These are phyloP conservation scores for Caenorhabditis becei DNA, from an alignment of 2,888 invertebrate species.

Conservation along the genomic window DNA sequence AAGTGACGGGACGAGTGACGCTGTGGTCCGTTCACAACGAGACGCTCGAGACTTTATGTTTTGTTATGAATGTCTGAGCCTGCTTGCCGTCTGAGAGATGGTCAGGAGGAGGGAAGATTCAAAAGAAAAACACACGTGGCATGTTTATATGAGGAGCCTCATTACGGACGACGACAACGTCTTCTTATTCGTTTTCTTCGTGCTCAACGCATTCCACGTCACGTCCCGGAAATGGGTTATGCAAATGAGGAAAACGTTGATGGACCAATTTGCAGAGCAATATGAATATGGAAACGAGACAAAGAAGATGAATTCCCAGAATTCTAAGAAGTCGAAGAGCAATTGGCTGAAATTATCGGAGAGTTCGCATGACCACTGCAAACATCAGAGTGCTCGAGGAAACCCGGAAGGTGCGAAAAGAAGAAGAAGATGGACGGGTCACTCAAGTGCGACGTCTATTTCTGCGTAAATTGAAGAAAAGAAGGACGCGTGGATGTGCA, in stretches of 20 bases:
- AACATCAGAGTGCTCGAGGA: background rate
- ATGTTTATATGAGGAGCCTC: background rate
- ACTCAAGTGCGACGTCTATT: too few relatives aligned
- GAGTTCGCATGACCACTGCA: too few relatives aligned
- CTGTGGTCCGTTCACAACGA: background rate
- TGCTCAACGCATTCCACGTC: background rate
- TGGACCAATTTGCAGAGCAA: constrained; percentile 6
- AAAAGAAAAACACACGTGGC: background rate
- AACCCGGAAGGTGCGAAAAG: background rate
- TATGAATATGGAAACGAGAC: background rate
- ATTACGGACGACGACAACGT: background rate
- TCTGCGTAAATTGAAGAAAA: too few relatives aligned
- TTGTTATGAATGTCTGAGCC: background rate
- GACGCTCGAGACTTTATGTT: background rate
- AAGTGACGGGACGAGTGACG: background rate
- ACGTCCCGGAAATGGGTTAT: background rate
- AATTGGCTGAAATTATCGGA: too few relatives aligned
- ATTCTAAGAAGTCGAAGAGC: too few relatives aligned
- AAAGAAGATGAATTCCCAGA: too few relatives aligned
- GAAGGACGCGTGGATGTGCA: too few relatives aligned
- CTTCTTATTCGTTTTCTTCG: background rate
- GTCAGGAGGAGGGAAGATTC: background rate
- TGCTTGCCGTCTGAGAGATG: background rate
- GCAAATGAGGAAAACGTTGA: constrained; percentile 8
- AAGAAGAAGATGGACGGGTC: background rate